A percentile compares a stretch with the other conserved stretches of the same genome.
Evolutionary conservation across 2,797 vertebrate species (phyloP).

Genomic region (Poeciliopsis gracilis): DNA sequence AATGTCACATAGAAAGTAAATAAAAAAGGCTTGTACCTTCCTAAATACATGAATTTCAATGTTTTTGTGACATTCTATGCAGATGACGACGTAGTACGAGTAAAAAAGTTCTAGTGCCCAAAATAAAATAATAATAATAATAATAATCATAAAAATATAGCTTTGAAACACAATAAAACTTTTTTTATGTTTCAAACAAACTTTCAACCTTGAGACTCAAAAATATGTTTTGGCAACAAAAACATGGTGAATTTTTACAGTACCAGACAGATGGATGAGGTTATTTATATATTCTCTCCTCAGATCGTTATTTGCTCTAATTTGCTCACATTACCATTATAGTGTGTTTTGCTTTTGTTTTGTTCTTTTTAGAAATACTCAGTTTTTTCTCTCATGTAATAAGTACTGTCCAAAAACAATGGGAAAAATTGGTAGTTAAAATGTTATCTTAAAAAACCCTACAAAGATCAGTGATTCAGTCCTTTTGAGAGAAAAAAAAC

Average conservation of each 20-base stretch:
- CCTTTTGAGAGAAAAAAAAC: background rate
- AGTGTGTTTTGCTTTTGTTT: background rate
- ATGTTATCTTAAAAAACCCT: background rate
- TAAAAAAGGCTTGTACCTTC: background rate
- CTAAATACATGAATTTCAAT: background rate
- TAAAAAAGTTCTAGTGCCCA: background rate
- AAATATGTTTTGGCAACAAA: background rate
- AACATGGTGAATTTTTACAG: background rate
- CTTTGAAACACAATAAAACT: background rate
- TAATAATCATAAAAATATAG: no score
- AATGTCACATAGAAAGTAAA: background rate
- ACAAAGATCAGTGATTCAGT: background rate
- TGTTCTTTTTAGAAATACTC: background rate
- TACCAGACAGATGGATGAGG: background rate
- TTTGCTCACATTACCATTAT: background rate
- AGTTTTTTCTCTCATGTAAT: background rate
- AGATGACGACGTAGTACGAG: background rate
- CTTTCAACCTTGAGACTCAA: background rate
- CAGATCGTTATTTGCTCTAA: background rate
- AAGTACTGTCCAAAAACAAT: background rate
- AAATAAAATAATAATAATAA: background rate
- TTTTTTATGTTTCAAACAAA: background rate
- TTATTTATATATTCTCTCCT: background rate
- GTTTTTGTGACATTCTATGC: background rate
- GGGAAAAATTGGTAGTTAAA: background rate